Evolutionary conservation across 1,140 invertebrate species (phyloP), one percentile per base, ranked within the genome.

Genomic region (Himalopsyche phryganea): DNA sequence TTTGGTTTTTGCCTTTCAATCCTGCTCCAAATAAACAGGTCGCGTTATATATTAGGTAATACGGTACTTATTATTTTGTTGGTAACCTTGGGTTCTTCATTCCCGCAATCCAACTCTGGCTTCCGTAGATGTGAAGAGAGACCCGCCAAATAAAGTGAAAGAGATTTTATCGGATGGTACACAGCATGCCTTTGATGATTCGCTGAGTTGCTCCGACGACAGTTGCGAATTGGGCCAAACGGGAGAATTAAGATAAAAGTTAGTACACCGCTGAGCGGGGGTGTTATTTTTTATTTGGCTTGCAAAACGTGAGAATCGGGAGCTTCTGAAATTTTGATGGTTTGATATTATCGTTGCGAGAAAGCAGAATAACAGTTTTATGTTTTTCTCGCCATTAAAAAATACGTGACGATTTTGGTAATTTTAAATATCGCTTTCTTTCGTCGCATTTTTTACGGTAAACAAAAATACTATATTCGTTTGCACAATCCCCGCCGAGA

Each of bases 161-260:
- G 41, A 59, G 56, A 63, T 59, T 58, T 58, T 58, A 59, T 59
- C 61, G 9, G n/a, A 42, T 20, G 20, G n/a, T 18, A 32, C 19
- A 44, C 32, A 28, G 19, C 50, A 15, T 28, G 32, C 33, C 50
- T 49, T 60, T 53, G 14, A 49, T 55, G 32, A 55, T 48, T 38
- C 45, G 47, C 13, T 38, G 45, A 28, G 23, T 28, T 9, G 23
- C 23, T 20, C 28, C 35, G 46, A 44, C 49, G 50, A 58, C 56
- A 52, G 49, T 49, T 42, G 14, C 28, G 32, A 51, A 40, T 15
- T 45, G 33, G 44, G 52, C 32, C 2, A 36, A 23, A 45, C 13
- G 45, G 19, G 11, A 6, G 20, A 15, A 45, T 45, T 45, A 45
- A 45, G 42, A 45, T 45, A 45, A 15, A 45, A 45, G 14, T 45